Evolutionary conservation across 2,113 vertebrate genomes (phyloP).

Genomic region (Anarhynchus alexandrinus): DNA sequence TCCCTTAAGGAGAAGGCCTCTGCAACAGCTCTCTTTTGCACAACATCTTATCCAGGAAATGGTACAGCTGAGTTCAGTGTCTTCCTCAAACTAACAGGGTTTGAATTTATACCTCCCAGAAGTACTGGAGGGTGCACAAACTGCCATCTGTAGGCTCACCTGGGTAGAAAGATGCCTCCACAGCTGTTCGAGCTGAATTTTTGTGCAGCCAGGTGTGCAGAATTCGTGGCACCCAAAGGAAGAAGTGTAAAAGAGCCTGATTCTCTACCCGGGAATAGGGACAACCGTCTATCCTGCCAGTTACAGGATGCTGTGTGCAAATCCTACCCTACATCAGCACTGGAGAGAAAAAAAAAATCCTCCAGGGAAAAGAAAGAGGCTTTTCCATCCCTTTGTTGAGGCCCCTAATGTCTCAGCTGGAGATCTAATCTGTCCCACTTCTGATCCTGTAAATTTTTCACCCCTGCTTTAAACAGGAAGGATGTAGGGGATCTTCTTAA

Average conservation of each 20-base stretch:
- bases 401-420: neutral
- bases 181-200: neutral
- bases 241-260: neutral
- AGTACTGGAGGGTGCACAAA: neutral
- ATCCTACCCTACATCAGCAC: neutral
- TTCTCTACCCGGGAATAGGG: neutral
- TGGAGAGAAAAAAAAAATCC: neutral
- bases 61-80: neutral
- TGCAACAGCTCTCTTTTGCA: neutral
- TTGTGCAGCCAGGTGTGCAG: neutral
- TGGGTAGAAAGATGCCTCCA: neutral
- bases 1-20: neutral
- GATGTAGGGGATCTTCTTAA: slow-evolving; percentile 4
- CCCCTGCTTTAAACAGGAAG: slow-evolving; percentile 1
- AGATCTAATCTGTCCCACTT: neutral
- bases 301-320: neutral
- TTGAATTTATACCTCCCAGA: neutral
- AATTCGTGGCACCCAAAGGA: neutral
- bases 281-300: neutral
- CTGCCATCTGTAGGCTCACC: neutral
- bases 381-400: neutral
- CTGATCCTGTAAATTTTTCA: neutral
- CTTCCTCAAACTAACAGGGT: neutral
- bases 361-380: neutral
- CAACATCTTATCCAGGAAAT: neutral